Evolutionary conservation across 2,888 invertebrate species (phyloP).

Genomic region (Drosophila buzzatii): DNA sequence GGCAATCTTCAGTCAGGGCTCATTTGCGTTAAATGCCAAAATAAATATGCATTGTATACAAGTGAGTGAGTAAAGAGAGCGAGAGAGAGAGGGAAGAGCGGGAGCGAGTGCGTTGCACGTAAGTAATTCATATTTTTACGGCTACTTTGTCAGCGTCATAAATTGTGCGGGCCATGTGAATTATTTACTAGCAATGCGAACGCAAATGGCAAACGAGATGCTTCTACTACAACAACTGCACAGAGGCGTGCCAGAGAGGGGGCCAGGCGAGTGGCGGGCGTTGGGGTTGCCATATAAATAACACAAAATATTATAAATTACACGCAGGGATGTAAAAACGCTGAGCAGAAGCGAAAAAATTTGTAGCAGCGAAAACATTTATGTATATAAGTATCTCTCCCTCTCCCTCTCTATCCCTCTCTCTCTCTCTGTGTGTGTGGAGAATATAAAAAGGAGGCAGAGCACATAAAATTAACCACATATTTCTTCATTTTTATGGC

Average conservation of each 20-base stretch:
- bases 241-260: background rate
- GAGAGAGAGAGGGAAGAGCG: background rate
- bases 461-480: constrained; percentile 84
- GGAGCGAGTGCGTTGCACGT: constrained; percentile 28
- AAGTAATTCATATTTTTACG: constrained; percentile 79
- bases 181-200: constrained; percentile 78
- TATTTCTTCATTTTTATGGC: constrained; percentile 84
- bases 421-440: constrained; percentile 4
- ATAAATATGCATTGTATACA: constrained; percentile 56
- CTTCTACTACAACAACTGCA: constrained; percentile 5
- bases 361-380: constrained; percentile 80
- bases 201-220: constrained; percentile 45
- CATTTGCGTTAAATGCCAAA: constrained; percentile 58
- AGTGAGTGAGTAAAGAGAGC: constrained; percentile 11
- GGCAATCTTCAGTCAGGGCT: constrained; percentile 18
- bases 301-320: constrained; percentile 80
- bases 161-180: constrained; percentile 72
- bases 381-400: constrained; percentile 32
- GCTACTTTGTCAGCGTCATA: constrained; percentile 80
- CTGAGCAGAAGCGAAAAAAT: constrained; percentile 64
- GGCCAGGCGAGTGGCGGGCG: background rate
- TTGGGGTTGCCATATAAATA: constrained; percentile 66
- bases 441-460: constrained; percentile 73
- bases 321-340: constrained; percentile 71
- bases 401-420: background rate